A percentile compares a stretch with the other conserved stretches of the same genome.
Evolutionary conservation across 64 coral and sea anemone species (phyloP).

Genomic region (Platygyra sinensis): DNA sequence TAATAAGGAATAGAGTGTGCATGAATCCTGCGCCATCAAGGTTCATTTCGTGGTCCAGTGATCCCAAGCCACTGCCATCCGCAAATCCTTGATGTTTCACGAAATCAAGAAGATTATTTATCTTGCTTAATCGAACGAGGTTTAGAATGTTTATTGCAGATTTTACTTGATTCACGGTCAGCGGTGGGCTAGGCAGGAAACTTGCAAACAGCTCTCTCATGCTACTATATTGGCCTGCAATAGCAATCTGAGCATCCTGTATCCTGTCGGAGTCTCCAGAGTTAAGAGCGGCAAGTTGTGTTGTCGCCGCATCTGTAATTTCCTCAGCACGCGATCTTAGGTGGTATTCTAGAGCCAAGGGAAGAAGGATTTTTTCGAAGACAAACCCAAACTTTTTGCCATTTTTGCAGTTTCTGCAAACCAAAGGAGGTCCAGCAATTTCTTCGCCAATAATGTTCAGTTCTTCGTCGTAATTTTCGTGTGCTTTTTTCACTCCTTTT

Average conservation of each 20-base stretch:
- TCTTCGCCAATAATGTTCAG: neutral
- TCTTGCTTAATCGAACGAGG: slow-evolving; percentile 26
- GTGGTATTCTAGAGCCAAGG: slow-evolving; percentile 57
- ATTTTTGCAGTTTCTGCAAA: neutral
- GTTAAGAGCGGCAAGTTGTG: neutral
- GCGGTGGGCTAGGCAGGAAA: neutral
- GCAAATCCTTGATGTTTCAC: slow-evolving; percentile 60
- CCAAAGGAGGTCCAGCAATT: slow-evolving; percentile 6
- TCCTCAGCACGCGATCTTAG: slow-evolving; percentile 32
- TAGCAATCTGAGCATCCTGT: neutral
- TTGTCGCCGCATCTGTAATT: slow-evolving; percentile 1
- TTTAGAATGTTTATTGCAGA: slow-evolving; percentile 38
- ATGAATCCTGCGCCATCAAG: slow-evolving; percentile 58
- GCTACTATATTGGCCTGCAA: neutral
- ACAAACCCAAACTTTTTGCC: slow-evolving; percentile 31
- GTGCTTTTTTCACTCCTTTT: neutral
- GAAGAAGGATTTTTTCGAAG: slow-evolving; percentile 55
- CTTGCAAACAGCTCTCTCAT: neutral
- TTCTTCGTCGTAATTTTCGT: neutral
- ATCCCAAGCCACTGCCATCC: slow-evolving; percentile 69
- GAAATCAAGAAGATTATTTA: slow-evolving; percentile 62
- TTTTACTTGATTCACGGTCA: slow-evolving; percentile 17
- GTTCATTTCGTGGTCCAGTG: slow-evolving; percentile 70
- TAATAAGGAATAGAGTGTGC: slow-evolving; percentile 64
- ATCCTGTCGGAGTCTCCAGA: neutral